phyloP scores from a whole-genome alignment of 2,888 invertebrate species.

The Microctonus aethiopoides region DNA sequence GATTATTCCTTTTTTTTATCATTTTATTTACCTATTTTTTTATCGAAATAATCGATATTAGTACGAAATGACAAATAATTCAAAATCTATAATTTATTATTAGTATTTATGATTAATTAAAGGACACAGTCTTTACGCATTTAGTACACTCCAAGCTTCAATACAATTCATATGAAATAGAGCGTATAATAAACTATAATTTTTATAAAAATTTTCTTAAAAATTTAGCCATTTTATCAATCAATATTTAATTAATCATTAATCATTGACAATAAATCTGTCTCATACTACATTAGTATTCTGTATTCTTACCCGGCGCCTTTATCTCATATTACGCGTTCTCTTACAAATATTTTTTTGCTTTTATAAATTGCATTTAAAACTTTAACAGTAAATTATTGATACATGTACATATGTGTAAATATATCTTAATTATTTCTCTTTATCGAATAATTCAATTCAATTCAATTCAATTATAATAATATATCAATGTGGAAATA shows the following conservation, averaged over 20 bases:
- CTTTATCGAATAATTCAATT: not conserved
- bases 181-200: not conserved
- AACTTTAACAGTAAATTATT: conserved; percentile 1
- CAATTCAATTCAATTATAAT: conserved; percentile 13
- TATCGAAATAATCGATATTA: conserved; percentile 31
- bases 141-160: conserved; percentile 29
- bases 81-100: conserved; percentile 15
- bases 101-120: conserved; percentile 34
- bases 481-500: conserved; percentile 17
- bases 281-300: not conserved
- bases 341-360: not conserved
- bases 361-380: conserved; percentile 18
- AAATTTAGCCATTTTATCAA: not conserved
- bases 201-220: not conserved
- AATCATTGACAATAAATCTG: not conserved
- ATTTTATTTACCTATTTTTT: too few relatives aligned
- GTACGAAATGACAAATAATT: conserved; percentile 32
- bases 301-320: not conserved
- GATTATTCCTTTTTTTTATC: too few relatives aligned
- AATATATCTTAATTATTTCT: conserved; percentile 34
- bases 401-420: conserved; percentile 34
- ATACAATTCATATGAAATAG: not conserved
- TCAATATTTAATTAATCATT: not conserved
- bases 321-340: not conserved
- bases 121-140: conserved; percentile 44